Conservation (phyloP, 35 echinoderm and acorn worm species). For the Heliocidaris erythrogramma region DNA sequence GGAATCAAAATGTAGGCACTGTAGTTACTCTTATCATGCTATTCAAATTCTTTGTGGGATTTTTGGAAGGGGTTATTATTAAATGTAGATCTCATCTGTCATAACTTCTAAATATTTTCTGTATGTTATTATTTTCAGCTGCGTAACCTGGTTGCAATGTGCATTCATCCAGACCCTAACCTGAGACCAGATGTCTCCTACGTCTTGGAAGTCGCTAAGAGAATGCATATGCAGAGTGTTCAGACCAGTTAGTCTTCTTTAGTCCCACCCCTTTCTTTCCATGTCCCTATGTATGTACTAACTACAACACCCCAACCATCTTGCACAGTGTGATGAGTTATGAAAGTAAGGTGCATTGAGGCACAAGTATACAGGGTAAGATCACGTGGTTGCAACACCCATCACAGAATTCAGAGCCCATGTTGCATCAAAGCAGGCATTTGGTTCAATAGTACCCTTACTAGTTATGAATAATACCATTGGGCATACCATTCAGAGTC, state of each 20-base stretch:
- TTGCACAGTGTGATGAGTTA: not conserved
- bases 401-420: too few species aligned
- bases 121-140: constrained; percentile 56
- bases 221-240: constrained; percentile 66
- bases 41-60: too few species aligned
- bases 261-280: constrained; percentile 32
- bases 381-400: too few species aligned
- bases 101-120: too few species aligned
- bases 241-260: constrained; percentile 42
- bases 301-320: not conserved
- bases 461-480: too few species aligned
- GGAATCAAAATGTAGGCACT: too few species aligned
- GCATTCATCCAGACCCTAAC: constrained; percentile 79
- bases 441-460: too few species aligned
- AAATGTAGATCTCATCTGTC: too few species aligned
- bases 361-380: not conserved
- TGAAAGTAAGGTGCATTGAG: not conserved
- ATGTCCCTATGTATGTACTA: not conserved
- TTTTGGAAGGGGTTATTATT: too few species aligned
- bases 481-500: too few species aligned
- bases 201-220: constrained; percentile 62
- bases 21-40: too few species aligned
- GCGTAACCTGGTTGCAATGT: constrained; percentile 73
- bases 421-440: too few species aligned
- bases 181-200: constrained; percentile 68